Evolutionary conservation across 2,797 vertebrate genomes (phyloP).

Genomic region (Heliangelus exortis): DNA sequence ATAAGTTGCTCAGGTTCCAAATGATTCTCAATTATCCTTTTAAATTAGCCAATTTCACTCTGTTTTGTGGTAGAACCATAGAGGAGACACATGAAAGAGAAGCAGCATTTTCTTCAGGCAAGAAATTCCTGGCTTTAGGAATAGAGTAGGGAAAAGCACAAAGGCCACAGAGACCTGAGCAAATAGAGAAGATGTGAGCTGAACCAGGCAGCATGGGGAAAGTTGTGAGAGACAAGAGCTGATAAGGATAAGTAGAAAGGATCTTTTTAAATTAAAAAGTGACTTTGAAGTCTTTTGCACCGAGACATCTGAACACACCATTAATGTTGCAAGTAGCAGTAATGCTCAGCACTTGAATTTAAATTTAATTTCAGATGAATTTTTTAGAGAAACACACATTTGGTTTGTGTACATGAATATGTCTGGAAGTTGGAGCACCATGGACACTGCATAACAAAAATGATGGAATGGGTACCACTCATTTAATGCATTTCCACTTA

Average conservation of each 20-base stretch:
- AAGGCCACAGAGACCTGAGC: background rate
- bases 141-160: background rate
- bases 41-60: conserved; percentile 57
- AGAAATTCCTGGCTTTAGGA: conserved; percentile 51
- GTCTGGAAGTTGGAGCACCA: background rate
- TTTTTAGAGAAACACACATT: background rate
- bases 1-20: conserved; percentile 29
- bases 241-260: background rate
- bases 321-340: background rate
- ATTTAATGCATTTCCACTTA: background rate
- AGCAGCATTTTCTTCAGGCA: conserved; percentile 25
- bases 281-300: background rate
- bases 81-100: conserved; percentile 50
- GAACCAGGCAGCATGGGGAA: background rate
- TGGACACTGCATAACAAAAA: background rate
- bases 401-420: background rate
- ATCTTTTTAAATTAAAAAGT: background rate
- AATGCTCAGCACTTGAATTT: background rate
- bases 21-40: conserved; percentile 29
- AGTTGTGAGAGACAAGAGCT: background rate
- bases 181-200: background rate
- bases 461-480: background rate
- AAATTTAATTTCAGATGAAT: background rate
- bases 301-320: background rate
- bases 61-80: conserved; percentile 45